phyloP scores from a whole-genome alignment of 2,797 vertebrate genomes.

The Remorina albescens region DNA sequence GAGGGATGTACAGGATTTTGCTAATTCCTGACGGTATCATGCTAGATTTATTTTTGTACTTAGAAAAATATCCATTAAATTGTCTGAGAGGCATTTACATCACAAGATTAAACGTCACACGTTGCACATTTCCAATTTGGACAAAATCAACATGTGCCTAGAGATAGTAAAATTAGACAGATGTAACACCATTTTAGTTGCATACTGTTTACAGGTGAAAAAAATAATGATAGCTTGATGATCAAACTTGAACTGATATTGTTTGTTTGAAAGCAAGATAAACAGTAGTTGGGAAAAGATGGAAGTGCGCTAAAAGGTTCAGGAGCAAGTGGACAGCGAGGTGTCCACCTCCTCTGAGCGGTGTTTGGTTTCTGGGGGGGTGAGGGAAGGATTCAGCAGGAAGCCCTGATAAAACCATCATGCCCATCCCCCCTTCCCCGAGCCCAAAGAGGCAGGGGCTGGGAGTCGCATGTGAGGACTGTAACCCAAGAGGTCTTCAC shows the following conservation, averaged over 20 bases:
- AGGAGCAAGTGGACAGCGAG: slow-evolving; percentile 84
- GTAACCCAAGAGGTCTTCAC: slow-evolving; percentile 63
- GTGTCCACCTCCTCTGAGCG: slow-evolving; percentile 84
- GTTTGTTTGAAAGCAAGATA: slow-evolving; percentile 72
- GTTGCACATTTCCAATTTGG: slow-evolving; percentile 77
- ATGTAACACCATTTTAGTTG: slow-evolving; percentile 74
- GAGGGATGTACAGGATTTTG: slow-evolving; percentile 65
- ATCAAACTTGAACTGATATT: slow-evolving; percentile 67
- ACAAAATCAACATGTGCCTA: slow-evolving; percentile 78
- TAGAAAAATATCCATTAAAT: slow-evolving; percentile 76
- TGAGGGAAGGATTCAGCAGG: slow-evolving; percentile 85
- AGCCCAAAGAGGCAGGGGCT: slow-evolving; percentile 80
- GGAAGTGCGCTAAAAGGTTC: slow-evolving; percentile 81
- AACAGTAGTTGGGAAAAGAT: slow-evolving; percentile 75
- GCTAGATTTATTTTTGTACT: slow-evolving; percentile 72
- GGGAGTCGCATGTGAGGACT: slow-evolving; percentile 70
- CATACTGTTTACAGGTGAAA: slow-evolving; percentile 75
- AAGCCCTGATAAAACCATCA: slow-evolving; percentile 82
- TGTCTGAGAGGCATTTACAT: slow-evolving; percentile 75
- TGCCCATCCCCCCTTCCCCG: slow-evolving; percentile 82
- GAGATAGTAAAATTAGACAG: slow-evolving; percentile 73
- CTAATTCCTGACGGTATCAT: slow-evolving; percentile 70
- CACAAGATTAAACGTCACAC: slow-evolving; percentile 74
- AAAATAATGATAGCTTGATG: slow-evolving; percentile 71
- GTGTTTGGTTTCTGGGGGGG: slow-evolving; percentile 79